Conservation (phyloP, 2,888 invertebrate species). For the Teleiodes luculella region DNA sequence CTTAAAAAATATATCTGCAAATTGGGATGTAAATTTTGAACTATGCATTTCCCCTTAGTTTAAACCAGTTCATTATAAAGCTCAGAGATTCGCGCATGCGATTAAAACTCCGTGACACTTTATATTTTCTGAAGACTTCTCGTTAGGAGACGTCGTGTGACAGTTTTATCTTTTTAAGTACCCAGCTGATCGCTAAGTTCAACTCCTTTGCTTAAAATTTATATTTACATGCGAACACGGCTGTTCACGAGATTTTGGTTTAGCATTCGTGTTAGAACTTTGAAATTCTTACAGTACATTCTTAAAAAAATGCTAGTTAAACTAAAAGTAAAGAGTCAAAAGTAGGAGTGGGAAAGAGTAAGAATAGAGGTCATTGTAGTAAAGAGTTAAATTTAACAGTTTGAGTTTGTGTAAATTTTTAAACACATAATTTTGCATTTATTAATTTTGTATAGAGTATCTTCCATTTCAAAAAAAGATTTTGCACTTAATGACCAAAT, state of each 20-base stretch:
- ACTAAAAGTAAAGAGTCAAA: too few species aligned
- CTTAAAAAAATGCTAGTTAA: too few species aligned
- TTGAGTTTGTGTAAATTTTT: too few species aligned
- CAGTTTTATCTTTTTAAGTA: slow-evolving; percentile 17
- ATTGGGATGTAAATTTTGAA: too few species aligned
- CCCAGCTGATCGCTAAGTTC: slow-evolving; percentile 1
- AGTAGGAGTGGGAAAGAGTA: too few species aligned
- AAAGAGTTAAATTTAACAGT: too few species aligned
- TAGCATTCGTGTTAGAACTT: neutral
- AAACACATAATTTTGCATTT: too few species aligned
- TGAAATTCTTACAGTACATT: neutral
- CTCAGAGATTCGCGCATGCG: slow-evolving; percentile 25
- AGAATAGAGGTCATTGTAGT: too few species aligned
- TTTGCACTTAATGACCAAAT: too few species aligned
- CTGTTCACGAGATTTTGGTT: neutral
- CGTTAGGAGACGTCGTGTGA: slow-evolving; percentile 22
- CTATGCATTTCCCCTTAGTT: slow-evolving; percentile 7
- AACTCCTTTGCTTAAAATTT: slow-evolving; percentile 7
- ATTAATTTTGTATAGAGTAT: too few species aligned
- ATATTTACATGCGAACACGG: neutral
- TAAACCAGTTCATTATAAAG: slow-evolving; percentile 28
- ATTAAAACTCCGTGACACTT: slow-evolving; percentile 25
- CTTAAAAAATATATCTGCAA: too few species aligned
- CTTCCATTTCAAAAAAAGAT: too few species aligned
- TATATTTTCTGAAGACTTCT: slow-evolving; percentile 24